Evolutionary conservation across 2,797 vertebrate genomes (phyloP).

Genomic region (Argya squamiceps): DNA sequence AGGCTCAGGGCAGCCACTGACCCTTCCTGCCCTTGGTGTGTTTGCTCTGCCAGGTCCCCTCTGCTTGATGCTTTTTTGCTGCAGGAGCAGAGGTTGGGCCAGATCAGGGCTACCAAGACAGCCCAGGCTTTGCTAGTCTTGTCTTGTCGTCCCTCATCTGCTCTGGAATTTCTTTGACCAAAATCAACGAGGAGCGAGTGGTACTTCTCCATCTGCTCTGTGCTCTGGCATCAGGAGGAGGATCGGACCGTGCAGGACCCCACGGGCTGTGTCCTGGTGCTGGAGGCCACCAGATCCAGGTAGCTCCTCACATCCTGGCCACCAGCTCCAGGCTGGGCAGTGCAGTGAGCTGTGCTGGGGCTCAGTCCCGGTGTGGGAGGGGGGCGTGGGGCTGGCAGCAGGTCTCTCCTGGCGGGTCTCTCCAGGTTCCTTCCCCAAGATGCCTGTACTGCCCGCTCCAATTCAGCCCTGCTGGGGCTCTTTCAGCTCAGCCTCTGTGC

Average conservation of each 20-base stretch:
- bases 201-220: background rate
- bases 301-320: background rate
- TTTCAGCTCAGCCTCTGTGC: background rate
- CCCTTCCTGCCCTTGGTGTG: background rate
- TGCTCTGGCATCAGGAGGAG: background rate
- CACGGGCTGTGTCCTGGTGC: background rate
- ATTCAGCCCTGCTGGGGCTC: background rate
- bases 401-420: background rate
- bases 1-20: background rate
- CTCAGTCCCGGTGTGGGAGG: fast-evolving
- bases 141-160: background rate
- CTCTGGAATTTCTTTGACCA: background rate
- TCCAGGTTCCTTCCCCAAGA: background rate
- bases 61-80: background rate
- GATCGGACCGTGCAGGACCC: background rate
- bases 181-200: fast-evolving
- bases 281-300: background rate
- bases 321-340: fast-evolving
- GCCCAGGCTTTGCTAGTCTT: background rate
- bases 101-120: background rate
- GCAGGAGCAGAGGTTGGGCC: background rate
- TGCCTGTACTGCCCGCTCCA: background rate
- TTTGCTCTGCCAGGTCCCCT: background rate
- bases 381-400: background rate
- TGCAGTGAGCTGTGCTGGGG: background rate